phyloP scores from a whole-genome alignment of 2,797 vertebrate species.

The Serranus cabrilla region DNA sequence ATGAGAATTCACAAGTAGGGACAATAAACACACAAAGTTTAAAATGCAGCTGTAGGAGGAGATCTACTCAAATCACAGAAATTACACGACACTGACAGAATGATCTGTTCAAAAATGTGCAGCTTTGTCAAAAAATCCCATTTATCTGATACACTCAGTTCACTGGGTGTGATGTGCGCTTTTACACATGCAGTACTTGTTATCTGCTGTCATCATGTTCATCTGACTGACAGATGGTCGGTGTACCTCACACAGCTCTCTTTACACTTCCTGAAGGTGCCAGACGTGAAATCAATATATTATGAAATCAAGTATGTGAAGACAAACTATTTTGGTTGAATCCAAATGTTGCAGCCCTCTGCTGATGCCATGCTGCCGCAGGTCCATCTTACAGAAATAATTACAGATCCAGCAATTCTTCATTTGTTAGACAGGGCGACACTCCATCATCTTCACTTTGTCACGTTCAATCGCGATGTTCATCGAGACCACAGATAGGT shows the following conservation, averaged over 20 bases:
- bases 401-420: conserved; percentile 23
- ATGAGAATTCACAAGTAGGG: not conserved
- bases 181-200: conserved; percentile 16
- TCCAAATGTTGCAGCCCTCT: conserved; percentile 10
- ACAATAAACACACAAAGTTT: not conserved
- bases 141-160: conserved; percentile 20
- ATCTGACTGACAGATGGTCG: conserved; percentile 51
- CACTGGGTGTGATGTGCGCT: conserved; percentile 5
- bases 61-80: conserved; percentile 3
- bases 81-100: conserved; percentile 1
- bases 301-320: conserved; percentile 26
- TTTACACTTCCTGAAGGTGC: conserved; percentile 14
- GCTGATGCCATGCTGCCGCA: not conserved
- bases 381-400: conserved; percentile 27
- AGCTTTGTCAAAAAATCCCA: conserved; percentile 10
- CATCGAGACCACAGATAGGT: conserved; percentile 37
- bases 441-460: conserved; percentile 41
- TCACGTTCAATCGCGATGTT: conserved; percentile 47
- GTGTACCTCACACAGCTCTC: conserved; percentile 30
- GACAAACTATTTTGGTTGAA: conserved; percentile 9
- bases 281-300: conserved; percentile 33
- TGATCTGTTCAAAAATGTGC: conserved; percentile 21
- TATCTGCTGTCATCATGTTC: conserved; percentile 35
- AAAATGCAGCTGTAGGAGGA: conserved; percentile 4
- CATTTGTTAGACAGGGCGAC: conserved; percentile 28